Evolutionary conservation across 1,140 invertebrate species (phyloP).

Genomic region (Amyelois transitella): DNA sequence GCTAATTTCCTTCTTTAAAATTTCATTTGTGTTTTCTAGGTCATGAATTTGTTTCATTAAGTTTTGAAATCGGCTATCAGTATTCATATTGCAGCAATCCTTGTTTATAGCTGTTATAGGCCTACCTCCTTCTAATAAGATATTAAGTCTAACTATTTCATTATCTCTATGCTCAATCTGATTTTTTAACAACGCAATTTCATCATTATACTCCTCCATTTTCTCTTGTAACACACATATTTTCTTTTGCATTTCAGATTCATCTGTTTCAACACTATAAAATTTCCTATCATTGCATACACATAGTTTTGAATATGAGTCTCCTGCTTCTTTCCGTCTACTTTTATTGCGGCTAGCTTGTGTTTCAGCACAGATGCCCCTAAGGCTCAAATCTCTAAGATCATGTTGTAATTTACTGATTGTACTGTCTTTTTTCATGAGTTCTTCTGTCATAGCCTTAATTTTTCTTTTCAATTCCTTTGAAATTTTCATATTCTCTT

Average conservation of each 20-base stretch:
- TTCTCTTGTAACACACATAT: slow-evolving; percentile 47
- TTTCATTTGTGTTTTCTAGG: slow-evolving; percentile 71
- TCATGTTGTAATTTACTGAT: slow-evolving; percentile 64
- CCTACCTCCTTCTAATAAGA: slow-evolving; percentile 78
- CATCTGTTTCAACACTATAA: slow-evolving; percentile 29
- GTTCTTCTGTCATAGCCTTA: slow-evolving; percentile 51
- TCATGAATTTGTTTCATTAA: slow-evolving; percentile 71
- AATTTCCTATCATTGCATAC: slow-evolving; percentile 39
- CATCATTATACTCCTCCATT: slow-evolving; percentile 50
- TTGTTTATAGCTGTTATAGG: slow-evolving; percentile 73
- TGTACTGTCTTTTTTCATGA: slow-evolving; percentile 49
- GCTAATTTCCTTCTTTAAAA: slow-evolving; percentile 76
- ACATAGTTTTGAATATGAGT: slow-evolving; percentile 38
- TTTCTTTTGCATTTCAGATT: slow-evolving; percentile 38
- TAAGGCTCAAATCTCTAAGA: slow-evolving; percentile 56
- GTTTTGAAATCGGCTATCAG: slow-evolving; percentile 45
- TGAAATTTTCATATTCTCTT: slow-evolving; percentile 61
- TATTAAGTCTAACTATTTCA: slow-evolving; percentile 78
- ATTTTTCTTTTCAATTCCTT: slow-evolving; percentile 56
- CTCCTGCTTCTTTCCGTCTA: slow-evolving; percentile 47
- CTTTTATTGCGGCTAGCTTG: slow-evolving; percentile 61
- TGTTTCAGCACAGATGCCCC: slow-evolving; percentile 65
- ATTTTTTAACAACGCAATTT: slow-evolving; percentile 55
- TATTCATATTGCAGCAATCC: slow-evolving; percentile 75
- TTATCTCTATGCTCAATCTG: slow-evolving; percentile 75